These are phyloP conservation scores for Venusia cambrica DNA, from an alignment of 2,888 invertebrate species.

Conservation along the genomic window DNA sequence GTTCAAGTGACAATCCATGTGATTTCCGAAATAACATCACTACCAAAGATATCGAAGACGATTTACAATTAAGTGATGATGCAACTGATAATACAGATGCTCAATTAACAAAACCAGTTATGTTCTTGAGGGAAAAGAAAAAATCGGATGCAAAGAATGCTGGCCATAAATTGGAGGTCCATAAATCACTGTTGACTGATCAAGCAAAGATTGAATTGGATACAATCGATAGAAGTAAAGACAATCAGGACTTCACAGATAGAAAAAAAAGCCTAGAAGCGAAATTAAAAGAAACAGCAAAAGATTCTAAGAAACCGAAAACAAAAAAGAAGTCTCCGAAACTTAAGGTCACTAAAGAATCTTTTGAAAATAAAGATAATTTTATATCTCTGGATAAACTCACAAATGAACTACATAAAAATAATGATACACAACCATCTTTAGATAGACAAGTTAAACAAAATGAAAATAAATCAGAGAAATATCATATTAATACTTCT, in stretches of 20 bases:
- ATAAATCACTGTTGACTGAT: background rate
- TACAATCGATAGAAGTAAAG: no score
- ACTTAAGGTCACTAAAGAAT: constrained; percentile 31
- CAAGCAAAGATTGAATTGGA: constrained; percentile 2
- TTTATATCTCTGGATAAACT: constrained; percentile 15
- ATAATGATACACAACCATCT: background rate
- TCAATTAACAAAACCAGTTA: constrained; percentile 9
- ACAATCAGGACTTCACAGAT: background rate
- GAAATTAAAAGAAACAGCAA: constrained; percentile 9
- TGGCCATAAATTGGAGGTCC: background rate
- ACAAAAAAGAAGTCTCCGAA: constrained; percentile 38
- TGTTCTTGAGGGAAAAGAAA: background rate
- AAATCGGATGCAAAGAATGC: background rate
- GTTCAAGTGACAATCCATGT: constrained; percentile 4
- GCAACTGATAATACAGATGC: constrained; percentile 44
- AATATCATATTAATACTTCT: constrained; percentile 16
- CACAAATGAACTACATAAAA: background rate
- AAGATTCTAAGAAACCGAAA: constrained; percentile 37
- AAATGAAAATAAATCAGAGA: constrained; percentile 24
- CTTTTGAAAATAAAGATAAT: constrained; percentile 3
- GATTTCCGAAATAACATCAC: constrained; percentile 14
- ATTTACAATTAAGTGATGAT: constrained; percentile 69
- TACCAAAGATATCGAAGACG: constrained; percentile 49
- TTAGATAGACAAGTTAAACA: background rate
- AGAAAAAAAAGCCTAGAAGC: constrained; percentile 1